These are phyloP conservation scores for Lipophrys pholis DNA, from an alignment of 2,113 vertebrate species.

Conservation along the genomic window DNA sequence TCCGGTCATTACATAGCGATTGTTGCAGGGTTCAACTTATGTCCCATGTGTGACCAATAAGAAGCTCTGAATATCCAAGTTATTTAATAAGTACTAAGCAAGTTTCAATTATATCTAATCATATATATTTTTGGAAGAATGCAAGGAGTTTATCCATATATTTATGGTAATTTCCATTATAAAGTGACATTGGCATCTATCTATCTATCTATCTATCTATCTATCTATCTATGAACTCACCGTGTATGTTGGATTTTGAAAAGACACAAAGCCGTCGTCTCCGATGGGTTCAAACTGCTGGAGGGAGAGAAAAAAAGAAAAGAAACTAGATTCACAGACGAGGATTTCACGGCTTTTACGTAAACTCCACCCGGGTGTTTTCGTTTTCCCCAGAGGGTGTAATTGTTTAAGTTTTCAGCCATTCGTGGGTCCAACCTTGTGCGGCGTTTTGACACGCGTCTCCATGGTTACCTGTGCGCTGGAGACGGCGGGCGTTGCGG, in stretches of 20 bases:
- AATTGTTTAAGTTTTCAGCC: background rate
- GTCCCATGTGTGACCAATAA: no score
- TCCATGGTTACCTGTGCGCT: conserved; percentile 56
- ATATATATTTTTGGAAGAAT: no score
- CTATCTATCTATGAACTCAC: no score
- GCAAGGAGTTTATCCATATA: no score
- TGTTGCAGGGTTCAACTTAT: no score
- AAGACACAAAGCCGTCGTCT: conserved; percentile 22
- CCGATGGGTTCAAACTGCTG: conserved; percentile 28
- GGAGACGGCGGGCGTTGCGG: conserved; percentile 1
- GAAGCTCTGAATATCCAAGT: no score
- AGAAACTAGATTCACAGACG: background rate
- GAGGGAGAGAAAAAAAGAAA: conserved; percentile 26
- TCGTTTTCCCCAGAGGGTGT: background rate
- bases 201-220: no score
- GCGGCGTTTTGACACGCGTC: background rate
- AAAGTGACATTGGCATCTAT: no score
- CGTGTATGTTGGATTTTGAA: conserved; percentile 61
- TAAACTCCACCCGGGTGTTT: background rate
- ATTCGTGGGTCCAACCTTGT: background rate
- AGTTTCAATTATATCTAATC: no score
- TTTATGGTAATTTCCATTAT: no score
- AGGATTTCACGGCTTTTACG: background rate
- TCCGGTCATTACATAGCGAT: no score
- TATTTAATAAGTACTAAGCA: no score